phyloP scores from a whole-genome alignment of 1,140 invertebrate genomes.

The Drosophila lini region DNA sequence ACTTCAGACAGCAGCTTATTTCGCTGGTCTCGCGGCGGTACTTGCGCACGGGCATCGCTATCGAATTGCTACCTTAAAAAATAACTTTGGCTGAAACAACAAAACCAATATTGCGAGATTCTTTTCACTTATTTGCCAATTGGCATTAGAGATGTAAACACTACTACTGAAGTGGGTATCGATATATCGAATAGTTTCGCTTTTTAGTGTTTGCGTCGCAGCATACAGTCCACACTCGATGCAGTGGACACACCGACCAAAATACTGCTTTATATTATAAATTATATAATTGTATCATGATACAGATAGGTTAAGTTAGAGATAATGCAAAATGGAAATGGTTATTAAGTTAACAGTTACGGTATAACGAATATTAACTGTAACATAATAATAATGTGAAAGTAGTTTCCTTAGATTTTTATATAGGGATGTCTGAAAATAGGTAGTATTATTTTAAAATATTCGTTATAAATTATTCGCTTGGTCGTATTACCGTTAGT shows the following conservation, averaged over 20 bases:
- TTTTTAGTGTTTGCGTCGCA: neutral
- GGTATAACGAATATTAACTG: no score
- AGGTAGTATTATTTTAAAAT: no score
- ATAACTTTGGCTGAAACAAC: slow-evolving; percentile 32
- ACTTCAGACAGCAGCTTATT: slow-evolving; percentile 98
- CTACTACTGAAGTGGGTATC: neutral
- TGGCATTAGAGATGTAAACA: slow-evolving; percentile 11
- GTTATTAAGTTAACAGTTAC: no score
- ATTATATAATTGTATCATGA: neutral
- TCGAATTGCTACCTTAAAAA: slow-evolving; percentile 39
- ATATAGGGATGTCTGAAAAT: no score
- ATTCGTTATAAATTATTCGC: no score
- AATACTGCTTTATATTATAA: no score
- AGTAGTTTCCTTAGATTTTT: no score
- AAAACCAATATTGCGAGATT: slow-evolving; percentile 29
- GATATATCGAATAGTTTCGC: slow-evolving; percentile 2
- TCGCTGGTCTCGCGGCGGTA: slow-evolving; percentile 94
- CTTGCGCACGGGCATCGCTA: slow-evolving; percentile 86
- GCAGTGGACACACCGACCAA: neutral
- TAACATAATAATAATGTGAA: no score
- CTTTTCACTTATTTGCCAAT: slow-evolving; percentile 21
- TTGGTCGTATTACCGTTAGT: no score
- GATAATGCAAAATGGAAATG: neutral
- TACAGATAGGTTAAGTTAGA: neutral
- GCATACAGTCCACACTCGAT: neutral